Conservation (phyloP, 1,140 invertebrate genomes). For the Geopemphigus sp. region DNA sequence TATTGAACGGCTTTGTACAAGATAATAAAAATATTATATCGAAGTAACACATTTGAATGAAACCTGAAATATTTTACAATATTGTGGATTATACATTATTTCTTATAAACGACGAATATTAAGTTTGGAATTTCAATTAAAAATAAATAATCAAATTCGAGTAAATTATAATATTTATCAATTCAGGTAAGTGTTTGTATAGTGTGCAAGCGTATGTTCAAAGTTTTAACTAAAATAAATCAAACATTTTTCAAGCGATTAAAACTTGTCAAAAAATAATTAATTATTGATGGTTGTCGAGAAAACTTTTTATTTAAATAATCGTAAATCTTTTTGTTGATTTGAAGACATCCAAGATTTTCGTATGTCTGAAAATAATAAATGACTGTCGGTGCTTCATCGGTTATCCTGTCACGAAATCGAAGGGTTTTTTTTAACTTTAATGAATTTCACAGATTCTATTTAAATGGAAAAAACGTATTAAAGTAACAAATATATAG, state of each 20-base stretch:
- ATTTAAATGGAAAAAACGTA: not conserved
- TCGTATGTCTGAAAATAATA: constrained; percentile 44
- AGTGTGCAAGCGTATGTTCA: not conserved
- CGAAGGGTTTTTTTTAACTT: not conserved
- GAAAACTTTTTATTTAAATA: constrained; percentile 20
- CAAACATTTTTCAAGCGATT: not conserved
- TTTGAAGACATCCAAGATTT: constrained; percentile 19
- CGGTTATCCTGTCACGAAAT: constrained; percentile 39
- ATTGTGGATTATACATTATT: too few relatives aligned
- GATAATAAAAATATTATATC: not conserved
- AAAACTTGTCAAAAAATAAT: constrained; percentile 14
- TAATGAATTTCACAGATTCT: not conserved
- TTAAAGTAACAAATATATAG: not conserved
- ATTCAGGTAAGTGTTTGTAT: not conserved
- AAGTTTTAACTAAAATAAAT: constrained; percentile 1
- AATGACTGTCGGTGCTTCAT: constrained; percentile 12
- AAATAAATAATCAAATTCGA: too few relatives aligned
- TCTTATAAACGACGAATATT: too few relatives aligned
- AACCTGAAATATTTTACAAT: not conserved
- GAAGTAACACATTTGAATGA: not conserved
- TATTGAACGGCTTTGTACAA: too few relatives aligned
- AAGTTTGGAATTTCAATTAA: too few relatives aligned
- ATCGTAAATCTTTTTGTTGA: constrained; percentile 44
- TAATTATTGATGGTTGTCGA: constrained; percentile 26
- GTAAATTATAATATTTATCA: too few relatives aligned